These are phyloP conservation scores for Eucriotettix oculatus DNA, from an alignment of 2,888 invertebrate species.

Conservation along the genomic window DNA sequence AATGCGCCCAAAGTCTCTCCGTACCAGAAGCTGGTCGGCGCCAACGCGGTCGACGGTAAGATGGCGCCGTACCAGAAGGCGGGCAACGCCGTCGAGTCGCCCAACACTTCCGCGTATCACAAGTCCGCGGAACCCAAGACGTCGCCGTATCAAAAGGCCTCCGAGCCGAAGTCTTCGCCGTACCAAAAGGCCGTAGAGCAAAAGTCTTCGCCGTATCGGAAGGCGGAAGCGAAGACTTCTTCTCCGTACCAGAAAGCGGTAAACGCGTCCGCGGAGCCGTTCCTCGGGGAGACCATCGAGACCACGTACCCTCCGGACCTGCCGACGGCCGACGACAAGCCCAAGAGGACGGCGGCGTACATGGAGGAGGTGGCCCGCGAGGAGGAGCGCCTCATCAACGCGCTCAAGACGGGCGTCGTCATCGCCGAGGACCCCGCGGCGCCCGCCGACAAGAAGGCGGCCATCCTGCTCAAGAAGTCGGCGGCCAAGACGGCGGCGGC, in stretches of 20 bases:
- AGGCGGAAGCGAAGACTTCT: neutral
- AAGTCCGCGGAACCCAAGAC: no score
- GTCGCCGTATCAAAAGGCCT: no score
- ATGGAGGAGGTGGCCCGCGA: constrained; percentile 62
- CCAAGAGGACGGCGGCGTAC: constrained; percentile 24
- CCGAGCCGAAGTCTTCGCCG: no score
- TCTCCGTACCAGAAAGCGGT: constrained; percentile 15
- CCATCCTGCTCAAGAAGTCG: constrained; percentile 5
- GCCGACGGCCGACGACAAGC: constrained; percentile 17
- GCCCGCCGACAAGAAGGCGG: constrained; percentile 1
- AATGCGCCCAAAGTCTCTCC: no score
- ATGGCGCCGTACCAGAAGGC: neutral
- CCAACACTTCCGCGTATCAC: no score
- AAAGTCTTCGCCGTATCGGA: neutral
- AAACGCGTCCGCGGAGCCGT: constrained; percentile 4
- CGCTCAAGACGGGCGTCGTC: constrained; percentile 54
- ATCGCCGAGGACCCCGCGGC: constrained; percentile 31
- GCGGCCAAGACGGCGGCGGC: neutral
- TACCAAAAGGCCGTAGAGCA: no score
- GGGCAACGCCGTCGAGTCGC: no score
- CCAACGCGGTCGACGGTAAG: constrained; percentile 20
- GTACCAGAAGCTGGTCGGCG: no score
- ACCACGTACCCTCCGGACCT: constrained; percentile 44
- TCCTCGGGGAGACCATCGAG: constrained; percentile 43
- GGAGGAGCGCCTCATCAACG: constrained; percentile 62